phyloP scores from a whole-genome alignment of 2,113 vertebrate genomes.

The Xyliphius kryptos region DNA sequence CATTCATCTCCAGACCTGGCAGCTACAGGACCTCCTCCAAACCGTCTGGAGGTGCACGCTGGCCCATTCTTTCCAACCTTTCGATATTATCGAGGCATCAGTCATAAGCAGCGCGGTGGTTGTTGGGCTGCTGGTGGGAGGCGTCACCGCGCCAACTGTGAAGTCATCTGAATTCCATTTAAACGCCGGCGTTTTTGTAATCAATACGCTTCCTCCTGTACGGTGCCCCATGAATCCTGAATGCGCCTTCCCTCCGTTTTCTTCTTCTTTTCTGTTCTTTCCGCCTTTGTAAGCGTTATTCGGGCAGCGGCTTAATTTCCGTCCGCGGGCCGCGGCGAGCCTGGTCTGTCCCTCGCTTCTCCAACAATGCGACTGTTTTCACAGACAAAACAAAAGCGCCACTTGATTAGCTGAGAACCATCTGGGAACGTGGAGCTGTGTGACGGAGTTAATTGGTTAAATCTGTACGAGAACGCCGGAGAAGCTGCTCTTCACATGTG shows the following conservation, averaged over 20 bases:
- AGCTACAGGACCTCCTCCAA: constrained; percentile 2
- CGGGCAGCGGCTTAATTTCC: constrained; percentile 28
- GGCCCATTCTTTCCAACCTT: constrained; percentile 6
- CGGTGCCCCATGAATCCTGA: constrained; percentile 25
- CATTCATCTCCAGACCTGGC: background rate
- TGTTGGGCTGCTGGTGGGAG: constrained; percentile 20
- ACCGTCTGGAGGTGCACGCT: constrained; percentile 2
- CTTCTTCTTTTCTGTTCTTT: too few relatives aligned
- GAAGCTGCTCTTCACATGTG: constrained; percentile 25
- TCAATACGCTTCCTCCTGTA: constrained; percentile 28
- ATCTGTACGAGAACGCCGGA: constrained; percentile 39
- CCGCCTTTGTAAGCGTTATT: constrained; percentile 2
- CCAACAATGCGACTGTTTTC: constrained; percentile 48
- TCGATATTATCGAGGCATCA: constrained; percentile 26
- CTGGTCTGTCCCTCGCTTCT: constrained; percentile 29
- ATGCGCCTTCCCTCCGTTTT: constrained; percentile 4
- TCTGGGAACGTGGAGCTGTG: constrained; percentile 44
- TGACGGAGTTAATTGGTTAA: constrained; percentile 53
- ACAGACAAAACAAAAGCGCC: constrained; percentile 46
- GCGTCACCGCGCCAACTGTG: constrained; percentile 19
- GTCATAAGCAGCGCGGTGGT: constrained; percentile 15
- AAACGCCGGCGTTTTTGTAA: constrained; percentile 27
- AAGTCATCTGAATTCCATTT: constrained; percentile 26
- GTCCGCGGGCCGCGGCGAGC: constrained; percentile 4
- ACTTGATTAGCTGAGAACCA: constrained; percentile 49